Base-by-base conservation (phyloP, 1,140 invertebrate genomes). In the Zaprionus davidi region DNA sequence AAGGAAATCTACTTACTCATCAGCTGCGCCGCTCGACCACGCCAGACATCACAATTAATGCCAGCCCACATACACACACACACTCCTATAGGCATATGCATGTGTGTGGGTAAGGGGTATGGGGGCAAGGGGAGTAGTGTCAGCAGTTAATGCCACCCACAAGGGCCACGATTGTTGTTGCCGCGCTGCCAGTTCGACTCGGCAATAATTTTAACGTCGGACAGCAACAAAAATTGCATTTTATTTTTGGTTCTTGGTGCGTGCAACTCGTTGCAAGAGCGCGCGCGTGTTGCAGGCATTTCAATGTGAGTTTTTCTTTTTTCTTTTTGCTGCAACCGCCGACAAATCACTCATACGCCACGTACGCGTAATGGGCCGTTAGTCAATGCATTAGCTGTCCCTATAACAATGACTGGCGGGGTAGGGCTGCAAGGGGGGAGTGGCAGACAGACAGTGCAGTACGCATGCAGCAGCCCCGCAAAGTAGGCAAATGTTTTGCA, bases 1-100 rank as follows among this genome's bases (percentile, higher is more conserved):
- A 90, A 90, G 86, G 74, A 90, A 85, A 90, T 82, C 85, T 90
- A 90, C 85, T 90, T 90, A 90, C 85, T 90, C 85, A 90, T 90
- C 86, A 66, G 79, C 68, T 41, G 44, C 55, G 51, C 38, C 56
- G 76, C 36, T 71, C 60, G 53, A 71, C 71, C 84, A 64, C 44
- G 81, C 74, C 84, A 87, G 84, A 87, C 84, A 90, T 87, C 84
- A 90, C 84, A 87, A 87, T 87, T 87, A 87, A 87, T 87, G 71
- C 84, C 81, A 66, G 41, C 82, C 78, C 57, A 75, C 66, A 78
- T 66, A 75, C 83, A 75, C 63, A 20, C 36, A 41, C 53, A 26
- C 12, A 65, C 31, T 3, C 9, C 31, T 9, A 34, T 11, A 34
- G 31, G 31, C 31, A 34, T 11, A 11, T 11, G 31, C 31, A 75